These are phyloP conservation scores for Chascanopsetta lugubris DNA, from an alignment of 2,113 vertebrate genomes.

Conservation along the genomic window DNA sequence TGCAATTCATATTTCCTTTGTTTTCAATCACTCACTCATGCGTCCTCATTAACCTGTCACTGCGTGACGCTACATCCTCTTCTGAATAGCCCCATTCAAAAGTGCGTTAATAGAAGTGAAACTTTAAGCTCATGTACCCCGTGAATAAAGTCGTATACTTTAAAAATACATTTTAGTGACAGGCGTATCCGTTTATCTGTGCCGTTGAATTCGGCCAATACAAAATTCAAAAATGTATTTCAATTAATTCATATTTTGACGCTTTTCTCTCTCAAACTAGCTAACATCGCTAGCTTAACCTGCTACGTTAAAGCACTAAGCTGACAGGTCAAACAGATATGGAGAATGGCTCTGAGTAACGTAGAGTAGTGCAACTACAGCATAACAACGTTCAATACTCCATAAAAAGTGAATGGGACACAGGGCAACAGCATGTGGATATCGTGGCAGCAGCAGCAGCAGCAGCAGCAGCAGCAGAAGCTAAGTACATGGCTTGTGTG, in stretches of 20 bases:
- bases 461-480: not conserved
- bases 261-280: not conserved
- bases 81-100: not conserved
- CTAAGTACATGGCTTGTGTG: not conserved
- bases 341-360: not conserved
- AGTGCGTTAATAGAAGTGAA: conserved; percentile 8
- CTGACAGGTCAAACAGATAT: not conserved
- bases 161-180: fast-evolving
- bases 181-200: fast-evolving
- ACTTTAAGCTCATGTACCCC: not conserved
- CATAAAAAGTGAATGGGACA: not conserved
- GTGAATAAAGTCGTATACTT: fast-evolving
- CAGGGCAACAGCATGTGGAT: not conserved
- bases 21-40: not conserved
- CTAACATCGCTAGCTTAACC: conserved; percentile 18
- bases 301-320: not conserved
- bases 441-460: not conserved
- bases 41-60: not conserved
- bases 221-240: fast-evolving
- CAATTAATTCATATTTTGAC: not conserved
- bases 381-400: not conserved
- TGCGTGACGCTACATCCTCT: no score
- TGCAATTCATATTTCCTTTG: not conserved
- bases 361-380: not conserved
- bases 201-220: conserved; percentile 22